Evolutionary conservation across 1,140 invertebrate species (phyloP), one percentile per base, ranked within the genome.

Genomic region (Drosophila dunni): DNA sequence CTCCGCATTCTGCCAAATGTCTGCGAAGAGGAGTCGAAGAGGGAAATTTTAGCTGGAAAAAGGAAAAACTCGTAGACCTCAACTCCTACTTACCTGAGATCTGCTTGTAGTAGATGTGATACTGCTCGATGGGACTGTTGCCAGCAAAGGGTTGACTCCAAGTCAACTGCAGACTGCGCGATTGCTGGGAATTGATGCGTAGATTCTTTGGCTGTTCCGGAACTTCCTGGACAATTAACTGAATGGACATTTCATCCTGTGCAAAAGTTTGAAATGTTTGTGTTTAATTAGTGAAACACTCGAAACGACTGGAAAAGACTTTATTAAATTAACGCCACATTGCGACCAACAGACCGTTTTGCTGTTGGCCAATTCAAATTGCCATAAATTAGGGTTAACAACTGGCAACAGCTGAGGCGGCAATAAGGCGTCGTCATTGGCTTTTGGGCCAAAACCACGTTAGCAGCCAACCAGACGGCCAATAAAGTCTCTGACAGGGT

Each of bases 181-280:
- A 96, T 91, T 96, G 93, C 86, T 96, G 96, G 63, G 97, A 96
- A 66, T 96, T 95, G n/a, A 98, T 95, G 72, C 95, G 94, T 48
- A 98, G 94, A 91, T 97, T 97, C 86, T 96, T 95, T 10, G 97
- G 97, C 82, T 97, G 95, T 92, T 98, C 97, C 3, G 97, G 97
- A 20, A 96, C 97, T 93, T 95, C 98, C 95, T 98, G 97, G 8
- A 99, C 97, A 53, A 97, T 96, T 8, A 99, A 94, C 82, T 97
- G 96, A 90, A 98, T 97, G 20, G 95, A 96, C 94, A 98, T 97
- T 91, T 98, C 96, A 85, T 98, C 98, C 77, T 92, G 54, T 29
- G 29, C 3, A 74, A 40, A 60, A 63, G 38, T 51, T 54, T n/a
- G 29, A 66, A 63, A 17, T 0, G 57, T 65, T 57, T 50, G 58